Percentiles rank a stretch among this genome's conserved stretches.
phyloP scores from a whole-genome alignment of 1,140 invertebrate species.

The Platorchestia sp. region DNA sequence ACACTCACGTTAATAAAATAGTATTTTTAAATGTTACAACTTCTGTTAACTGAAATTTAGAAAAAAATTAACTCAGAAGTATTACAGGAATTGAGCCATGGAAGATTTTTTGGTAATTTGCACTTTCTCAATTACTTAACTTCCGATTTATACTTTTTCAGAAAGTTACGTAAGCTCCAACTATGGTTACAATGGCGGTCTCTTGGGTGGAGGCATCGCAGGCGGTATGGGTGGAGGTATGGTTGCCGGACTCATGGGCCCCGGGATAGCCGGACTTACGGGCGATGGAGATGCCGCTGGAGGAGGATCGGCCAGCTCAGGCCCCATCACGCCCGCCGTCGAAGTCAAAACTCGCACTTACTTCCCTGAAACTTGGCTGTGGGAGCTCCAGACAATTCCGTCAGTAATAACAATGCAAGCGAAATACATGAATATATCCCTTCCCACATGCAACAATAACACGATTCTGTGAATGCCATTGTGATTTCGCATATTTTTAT shows the following conservation, averaged over 20 bases:
- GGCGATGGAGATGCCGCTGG: neutral
- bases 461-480: too few species aligned
- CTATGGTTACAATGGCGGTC: neutral
- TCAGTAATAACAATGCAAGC: neutral
- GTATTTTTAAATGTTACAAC: neutral
- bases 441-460: too few species aligned
- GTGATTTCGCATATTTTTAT: too few species aligned
- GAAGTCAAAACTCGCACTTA: neutral
- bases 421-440: too few species aligned
- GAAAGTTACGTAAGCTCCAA: neutral
- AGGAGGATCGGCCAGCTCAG: neutral
- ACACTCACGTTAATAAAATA: neutral
- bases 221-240: neutral
- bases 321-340: neutral
- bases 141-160: neutral
- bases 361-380: neutral
- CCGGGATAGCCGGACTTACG: too few species aligned
- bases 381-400: neutral
- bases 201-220: neutral
- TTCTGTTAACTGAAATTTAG: neutral
- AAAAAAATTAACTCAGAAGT: neutral
- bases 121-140: neutral
- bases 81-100: neutral
- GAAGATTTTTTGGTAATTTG: neutral
- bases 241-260: neutral